Evolutionary conservation across 2,797 vertebrate species (phyloP), one percentile per base, ranked within the genome.

Genomic region (Characodon lateralis): DNA sequence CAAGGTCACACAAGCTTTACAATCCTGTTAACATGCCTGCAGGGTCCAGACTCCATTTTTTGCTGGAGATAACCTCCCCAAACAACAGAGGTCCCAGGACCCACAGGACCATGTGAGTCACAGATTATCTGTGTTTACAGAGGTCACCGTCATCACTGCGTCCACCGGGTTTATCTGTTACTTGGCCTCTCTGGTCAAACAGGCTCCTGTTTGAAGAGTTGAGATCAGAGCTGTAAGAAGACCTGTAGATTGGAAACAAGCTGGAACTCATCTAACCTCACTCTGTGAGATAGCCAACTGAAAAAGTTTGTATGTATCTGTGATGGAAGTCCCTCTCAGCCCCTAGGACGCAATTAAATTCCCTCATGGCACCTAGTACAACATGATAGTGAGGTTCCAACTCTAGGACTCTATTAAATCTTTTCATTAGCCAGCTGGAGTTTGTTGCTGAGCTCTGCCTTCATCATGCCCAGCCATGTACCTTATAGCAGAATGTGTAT

Each of bases 51-150:
- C 86, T 90, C 83, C 78, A 76, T 78, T 89, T 85, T 77, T 61
- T 76, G 84, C 65, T 39, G 77, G 75, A 93, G 93, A 94, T 94
- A 94, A 94, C 89, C 90, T 87, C 51, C 74, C 81, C 22, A 28
- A 87, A 88, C 87, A 92, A 85, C 74, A 88, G 81, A 87, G 88
- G 85, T 88, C 88, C 91, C 84, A 83, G 79, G 83, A 83, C 78
- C 81, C 77, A 26, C 41, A 55, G 84, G 85, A 82, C 77, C 39
- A 73, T 89, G 85, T 86, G 81, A 94, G 89, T 88, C 88, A 88
- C 86, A 61, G 87, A 93, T 92, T 92, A 94, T 92, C 86, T 81
- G 78, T 94, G 93, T 95, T 94, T 93, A 91, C 92, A 89, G 89
- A 89, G 89, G 90, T 90, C 87, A 80, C 83, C 22, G 22, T 77